Conservation (phyloP, 2,797 vertebrate genomes). For the Smutsia gigantea region DNA sequence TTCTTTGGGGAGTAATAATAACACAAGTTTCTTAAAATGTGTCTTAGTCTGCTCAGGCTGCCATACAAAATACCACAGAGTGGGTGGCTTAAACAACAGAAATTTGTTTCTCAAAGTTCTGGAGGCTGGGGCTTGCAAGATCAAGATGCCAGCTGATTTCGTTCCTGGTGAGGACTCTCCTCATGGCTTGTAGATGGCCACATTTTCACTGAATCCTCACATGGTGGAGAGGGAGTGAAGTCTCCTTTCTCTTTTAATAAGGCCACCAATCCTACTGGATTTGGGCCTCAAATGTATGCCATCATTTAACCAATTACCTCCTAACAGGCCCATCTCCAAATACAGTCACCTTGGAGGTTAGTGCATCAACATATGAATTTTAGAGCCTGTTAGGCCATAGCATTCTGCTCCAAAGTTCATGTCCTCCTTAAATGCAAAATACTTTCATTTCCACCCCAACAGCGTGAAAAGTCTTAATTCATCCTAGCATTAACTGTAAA, state of each 20-base stretch:
- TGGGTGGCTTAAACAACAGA: not conserved
- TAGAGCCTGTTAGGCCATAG: not conserved
- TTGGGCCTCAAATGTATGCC: not conserved
- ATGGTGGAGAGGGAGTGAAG: not conserved
- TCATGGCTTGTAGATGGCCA: not conserved
- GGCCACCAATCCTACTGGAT: not conserved
- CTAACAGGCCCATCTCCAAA: not conserved
- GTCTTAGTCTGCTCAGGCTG: not conserved
- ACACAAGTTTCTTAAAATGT: not conserved
- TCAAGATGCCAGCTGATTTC: not conserved
- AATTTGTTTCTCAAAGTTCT: not conserved
- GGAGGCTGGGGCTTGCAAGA: not conserved
- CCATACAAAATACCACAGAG: not conserved
- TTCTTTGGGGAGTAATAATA: not conserved
- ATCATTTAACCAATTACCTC: not conserved
- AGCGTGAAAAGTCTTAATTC: not conserved
- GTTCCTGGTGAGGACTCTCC: not conserved
- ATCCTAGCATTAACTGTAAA: not conserved
- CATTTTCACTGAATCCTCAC: not conserved
- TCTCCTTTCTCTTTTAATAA: not conserved
- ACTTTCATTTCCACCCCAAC: not conserved
- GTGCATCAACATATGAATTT: not conserved
- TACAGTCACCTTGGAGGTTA: not conserved
- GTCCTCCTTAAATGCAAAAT: not conserved
- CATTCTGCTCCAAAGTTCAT: not conserved